A percentile compares a stretch with the other conserved stretches of the same genome.
Conservation (phyloP, 1,140 invertebrate species). For the Drosophila sp. region DNA sequence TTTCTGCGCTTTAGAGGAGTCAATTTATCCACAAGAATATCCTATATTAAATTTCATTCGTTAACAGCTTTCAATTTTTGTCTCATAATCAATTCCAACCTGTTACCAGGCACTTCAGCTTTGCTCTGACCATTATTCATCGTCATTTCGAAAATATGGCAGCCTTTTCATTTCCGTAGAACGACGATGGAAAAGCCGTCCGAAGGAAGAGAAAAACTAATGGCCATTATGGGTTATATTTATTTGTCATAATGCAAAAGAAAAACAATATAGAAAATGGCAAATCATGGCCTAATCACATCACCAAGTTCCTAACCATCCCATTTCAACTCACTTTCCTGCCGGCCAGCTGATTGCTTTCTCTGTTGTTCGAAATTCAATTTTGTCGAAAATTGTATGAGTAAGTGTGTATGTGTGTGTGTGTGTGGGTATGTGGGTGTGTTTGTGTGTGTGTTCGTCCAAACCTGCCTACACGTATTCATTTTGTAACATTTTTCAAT, state of each 20-base stretch:
- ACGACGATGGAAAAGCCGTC: neutral
- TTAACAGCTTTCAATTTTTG: neutral
- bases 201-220: slow-evolving; percentile 27
- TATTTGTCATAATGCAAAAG: slow-evolving; percentile 41
- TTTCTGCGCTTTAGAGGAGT: too few relatives aligned
- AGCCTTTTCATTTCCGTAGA: neutral
- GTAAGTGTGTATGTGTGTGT: neutral
- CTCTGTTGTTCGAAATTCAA: slow-evolving; percentile 65
- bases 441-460: slow-evolving; percentile 18
- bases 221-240: slow-evolving; percentile 40
- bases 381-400: slow-evolving; percentile 68
- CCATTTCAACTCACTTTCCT: neutral
- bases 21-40: neutral
- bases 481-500: slow-evolving; percentile 66
- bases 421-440: neutral
- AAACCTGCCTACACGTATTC: slow-evolving; percentile 65
- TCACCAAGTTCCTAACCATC: slow-evolving; percentile 24
- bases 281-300: slow-evolving; percentile 71
- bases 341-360: slow-evolving; percentile 60
- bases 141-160: slow-evolving; percentile 10
- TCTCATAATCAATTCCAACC: slow-evolving; percentile 1
- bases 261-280: slow-evolving; percentile 22
- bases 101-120: neutral
- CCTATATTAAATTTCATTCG: neutral
- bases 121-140: neutral